phyloP scores from a whole-genome alignment of 2,113 vertebrate species.

The Tauraco erythrolophus region DNA sequence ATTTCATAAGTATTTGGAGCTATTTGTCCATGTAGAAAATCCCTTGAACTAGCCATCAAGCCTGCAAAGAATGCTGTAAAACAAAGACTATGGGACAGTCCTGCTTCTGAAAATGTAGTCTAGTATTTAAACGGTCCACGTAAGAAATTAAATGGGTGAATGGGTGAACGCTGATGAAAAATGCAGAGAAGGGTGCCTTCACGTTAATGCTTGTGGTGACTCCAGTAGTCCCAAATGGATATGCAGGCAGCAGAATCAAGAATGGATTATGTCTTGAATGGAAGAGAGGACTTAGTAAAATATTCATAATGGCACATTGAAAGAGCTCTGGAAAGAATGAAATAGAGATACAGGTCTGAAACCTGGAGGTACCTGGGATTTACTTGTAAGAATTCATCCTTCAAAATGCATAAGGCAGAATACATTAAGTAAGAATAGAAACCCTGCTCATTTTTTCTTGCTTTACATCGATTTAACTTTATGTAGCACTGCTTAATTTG shows the following conservation, averaged over 20 bases:
- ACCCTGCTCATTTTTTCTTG: background rate
- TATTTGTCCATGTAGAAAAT: background rate
- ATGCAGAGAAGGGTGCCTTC: background rate
- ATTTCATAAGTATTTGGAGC: background rate
- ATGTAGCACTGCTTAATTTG: background rate
- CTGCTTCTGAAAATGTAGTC: background rate
- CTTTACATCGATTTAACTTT: background rate
- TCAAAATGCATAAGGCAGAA: background rate
- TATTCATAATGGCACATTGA: background rate
- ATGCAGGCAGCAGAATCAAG: background rate
- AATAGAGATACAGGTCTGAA: background rate
- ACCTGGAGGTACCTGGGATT: background rate
- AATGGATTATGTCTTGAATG: background rate
- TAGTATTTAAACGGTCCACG: background rate
- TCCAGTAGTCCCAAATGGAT: background rate
- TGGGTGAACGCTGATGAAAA: background rate
- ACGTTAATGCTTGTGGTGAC: background rate
- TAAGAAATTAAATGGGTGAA: background rate
- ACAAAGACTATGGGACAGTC: background rate
- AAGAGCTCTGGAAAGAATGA: background rate
- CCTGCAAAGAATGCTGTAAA: background rate
- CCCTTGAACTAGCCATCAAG: background rate
- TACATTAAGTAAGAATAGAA: background rate
- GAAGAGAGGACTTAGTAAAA: background rate
- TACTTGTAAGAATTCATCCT: background rate